A percentile compares a stretch with the other conserved stretches of the same genome.
Conservation (phyloP, 2,113 vertebrate species). For the Gallinago undulata region DNA sequence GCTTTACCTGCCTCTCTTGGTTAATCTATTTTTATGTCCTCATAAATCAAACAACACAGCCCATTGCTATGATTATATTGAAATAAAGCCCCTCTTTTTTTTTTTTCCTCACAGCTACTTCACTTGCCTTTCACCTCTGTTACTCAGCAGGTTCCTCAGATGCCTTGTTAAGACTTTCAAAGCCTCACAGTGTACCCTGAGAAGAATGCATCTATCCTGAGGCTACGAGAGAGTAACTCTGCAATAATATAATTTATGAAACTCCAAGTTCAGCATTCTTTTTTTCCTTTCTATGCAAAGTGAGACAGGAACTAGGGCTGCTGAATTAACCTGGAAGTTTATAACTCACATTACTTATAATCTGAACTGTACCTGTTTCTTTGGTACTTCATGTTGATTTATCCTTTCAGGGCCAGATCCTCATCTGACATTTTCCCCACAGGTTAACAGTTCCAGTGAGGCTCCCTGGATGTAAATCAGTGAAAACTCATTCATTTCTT, state of each 20-base stretch:
- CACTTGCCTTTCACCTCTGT: slow-evolving; percentile 37
- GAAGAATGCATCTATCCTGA: slow-evolving; percentile 24
- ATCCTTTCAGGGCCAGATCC: background rate
- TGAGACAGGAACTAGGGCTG: background rate
- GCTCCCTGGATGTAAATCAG: background rate
- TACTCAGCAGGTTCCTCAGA: slow-evolving; percentile 45
- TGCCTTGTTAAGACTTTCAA: slow-evolving; percentile 32
- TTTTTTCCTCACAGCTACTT: background rate
- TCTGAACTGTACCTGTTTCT: background rate
- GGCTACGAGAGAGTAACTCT: slow-evolving; percentile 1
- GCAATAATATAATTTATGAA: slow-evolving; percentile 15
- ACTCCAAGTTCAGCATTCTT: slow-evolving; percentile 22
- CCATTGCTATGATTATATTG: slow-evolving; percentile 28
- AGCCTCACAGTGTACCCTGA: background rate
- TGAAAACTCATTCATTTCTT: background rate
- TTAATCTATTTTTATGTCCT: slow-evolving; percentile 48
- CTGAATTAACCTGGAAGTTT: slow-evolving; percentile 43
- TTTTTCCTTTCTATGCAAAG: slow-evolving; percentile 4
- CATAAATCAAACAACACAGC: slow-evolving; percentile 56
- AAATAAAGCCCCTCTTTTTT: slow-evolving; percentile 31
- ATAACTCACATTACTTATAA: background rate
- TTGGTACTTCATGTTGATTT: background rate
- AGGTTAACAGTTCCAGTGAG: background rate
- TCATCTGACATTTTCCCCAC: background rate
- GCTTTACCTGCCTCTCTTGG: background rate